Conservation (phyloP, 2,888 invertebrate genomes). For the Ganaspis brasiliensis region DNA sequence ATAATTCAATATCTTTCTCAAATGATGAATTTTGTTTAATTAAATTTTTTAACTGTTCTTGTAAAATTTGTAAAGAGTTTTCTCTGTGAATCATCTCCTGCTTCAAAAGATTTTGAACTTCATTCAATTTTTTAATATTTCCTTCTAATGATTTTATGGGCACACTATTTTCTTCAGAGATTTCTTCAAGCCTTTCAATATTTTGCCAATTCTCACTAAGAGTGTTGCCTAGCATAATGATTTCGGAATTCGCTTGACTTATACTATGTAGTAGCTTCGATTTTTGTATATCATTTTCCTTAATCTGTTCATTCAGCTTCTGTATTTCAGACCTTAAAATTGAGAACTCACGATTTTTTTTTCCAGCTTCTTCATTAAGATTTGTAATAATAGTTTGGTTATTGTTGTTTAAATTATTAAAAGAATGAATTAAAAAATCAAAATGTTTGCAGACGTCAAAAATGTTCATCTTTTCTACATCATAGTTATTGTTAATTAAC, state of each 20-base stretch:
- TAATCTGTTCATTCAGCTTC: slow-evolving; percentile 30
- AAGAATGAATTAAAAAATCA: slow-evolving; percentile 47
- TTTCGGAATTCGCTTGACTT: not conserved
- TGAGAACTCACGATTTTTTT: slow-evolving; percentile 26
- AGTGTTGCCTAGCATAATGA: not conserved
- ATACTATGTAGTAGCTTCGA: not conserved
- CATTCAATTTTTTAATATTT: not conserved
- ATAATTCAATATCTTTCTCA: not conserved
- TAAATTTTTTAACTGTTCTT: slow-evolving; percentile 28
- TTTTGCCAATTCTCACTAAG: not conserved
- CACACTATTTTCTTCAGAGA: not conserved
- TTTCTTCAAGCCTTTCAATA: not conserved
- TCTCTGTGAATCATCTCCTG: not conserved
- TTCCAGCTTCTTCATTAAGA: slow-evolving; percentile 53
- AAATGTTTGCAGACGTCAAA: slow-evolving; percentile 54
- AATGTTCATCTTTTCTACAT: slow-evolving; percentile 46
- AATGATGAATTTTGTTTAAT: not conserved
- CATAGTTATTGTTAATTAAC: too few species aligned
- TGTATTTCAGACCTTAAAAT: slow-evolving; percentile 32
- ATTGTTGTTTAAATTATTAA: slow-evolving; percentile 45
- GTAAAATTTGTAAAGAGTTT: not conserved
- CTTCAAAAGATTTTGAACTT: not conserved
- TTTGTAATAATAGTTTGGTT: slow-evolving; percentile 51
- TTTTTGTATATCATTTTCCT: not conserved
- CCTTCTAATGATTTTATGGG: not conserved